Base-by-base conservation (phyloP, 53 echinoderm and acorn worm genomes). In the Mesocentrotus franciscanus region DNA sequence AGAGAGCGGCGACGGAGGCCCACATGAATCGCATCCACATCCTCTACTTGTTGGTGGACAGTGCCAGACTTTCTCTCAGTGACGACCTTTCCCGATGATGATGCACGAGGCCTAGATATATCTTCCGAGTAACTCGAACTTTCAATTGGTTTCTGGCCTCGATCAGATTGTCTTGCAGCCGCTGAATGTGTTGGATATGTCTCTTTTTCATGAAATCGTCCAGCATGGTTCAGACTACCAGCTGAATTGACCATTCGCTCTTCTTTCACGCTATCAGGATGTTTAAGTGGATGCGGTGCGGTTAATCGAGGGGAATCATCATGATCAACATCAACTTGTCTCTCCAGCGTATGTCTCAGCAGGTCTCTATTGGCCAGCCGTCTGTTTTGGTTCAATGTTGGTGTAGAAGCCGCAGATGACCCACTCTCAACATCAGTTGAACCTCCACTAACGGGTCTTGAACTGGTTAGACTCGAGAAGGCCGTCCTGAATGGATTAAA, bases 361-460 rank as follows among this genome's bases (percentile, higher is more conserved):
- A 26, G 58, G 49, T 85, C 29, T 7, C 11, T 57, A 7, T 87
- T 29, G 9, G 59, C 9, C 56, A 84, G 49, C 22, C 55, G 39
- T 85, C 85, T 39, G 8, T 42, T 85, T 17, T 39, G 49, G 8
- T 89, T 60, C 89, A 89, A 26, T 57, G 59, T 89, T 2, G 89
- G 89, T 20, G 89, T 89, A 60, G 89, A 89, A 32, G 29, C 89
- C n/a, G 13, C 89, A 20, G 89, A 89, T 24, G 27, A 58, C 58
- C 14, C 18, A 12, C 42, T 56, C 20, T 30, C 72, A 72, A 27
- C 20, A 79, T 79, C 79, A 7, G 16, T 79, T 79, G 79, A 79
- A 4, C 16, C 78, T 78, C 78, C 78, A 78, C 78, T 78, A 6
- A 15, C 78, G 32, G 79, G 79, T 79, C 79, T 79, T 10, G 36